Evolutionary conservation across 2,113 vertebrate genomes (phyloP), one percentile per base, ranked within the genome.

Genomic region (Corydoras maculifer): DNA sequence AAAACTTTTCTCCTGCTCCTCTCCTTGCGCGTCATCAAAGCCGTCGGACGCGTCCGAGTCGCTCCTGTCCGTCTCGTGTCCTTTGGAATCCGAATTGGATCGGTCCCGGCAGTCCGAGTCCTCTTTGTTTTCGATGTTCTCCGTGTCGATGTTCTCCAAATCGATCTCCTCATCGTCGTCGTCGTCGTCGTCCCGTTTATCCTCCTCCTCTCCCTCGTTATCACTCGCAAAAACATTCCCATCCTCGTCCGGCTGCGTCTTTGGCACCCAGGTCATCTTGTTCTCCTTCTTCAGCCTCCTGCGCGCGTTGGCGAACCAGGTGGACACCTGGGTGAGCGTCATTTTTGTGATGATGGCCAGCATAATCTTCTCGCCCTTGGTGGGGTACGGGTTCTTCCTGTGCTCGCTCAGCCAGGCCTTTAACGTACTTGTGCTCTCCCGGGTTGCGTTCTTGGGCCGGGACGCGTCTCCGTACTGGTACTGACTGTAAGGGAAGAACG

Each of bases 321-420:
- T 98, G 84, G 96, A 98, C 63, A 98, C 96, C 85, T 98, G 96
- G 0, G 96, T 98, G 67, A 98, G 91, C 43, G 93, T 98, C 96
- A 98, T 98, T 79, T 94, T 96, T 71, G 96, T 97, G 89, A 98
- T 93, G 87, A 98, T 98, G 87, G 96, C 96, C 84, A 98, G 82
- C 96, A 98, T 97, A 86, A 98, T 98, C 80, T 98, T 98, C 86
- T 98, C 96, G 0, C 96, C 96, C 80, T 97, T 98, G 79, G 96
- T 97, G 73, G 96, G 95, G 70, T 98, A 98, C 1, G 96, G 96
- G 83, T 98, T 98, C 82, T 95, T 98, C 9, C 95, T 86, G 88
- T 95, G 93, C 77, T 94, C 93, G 15, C 80, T 90, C 11, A 95
- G 90, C 93, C 93, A 95, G 84, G 93, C 91, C 92, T 97, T 97